Evolutionary conservation across 2,113 vertebrate genomes (phyloP).

Genomic region (Phylloscopus trochilus): DNA sequence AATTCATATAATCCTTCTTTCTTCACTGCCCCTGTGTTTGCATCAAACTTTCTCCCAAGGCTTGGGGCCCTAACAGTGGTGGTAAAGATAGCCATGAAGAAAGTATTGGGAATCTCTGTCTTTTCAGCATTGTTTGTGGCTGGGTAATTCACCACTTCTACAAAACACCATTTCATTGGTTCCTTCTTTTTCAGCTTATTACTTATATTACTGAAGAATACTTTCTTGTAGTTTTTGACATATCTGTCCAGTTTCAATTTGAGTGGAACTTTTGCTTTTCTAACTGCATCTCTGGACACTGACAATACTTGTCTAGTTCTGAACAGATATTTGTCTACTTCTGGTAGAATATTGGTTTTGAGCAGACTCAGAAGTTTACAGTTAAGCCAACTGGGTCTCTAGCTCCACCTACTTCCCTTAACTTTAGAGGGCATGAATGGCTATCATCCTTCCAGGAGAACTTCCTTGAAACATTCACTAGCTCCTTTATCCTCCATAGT

Average conservation of each 20-base stretch:
- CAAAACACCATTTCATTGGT: not conserved
- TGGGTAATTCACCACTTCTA: not conserved
- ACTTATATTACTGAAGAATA: not conserved
- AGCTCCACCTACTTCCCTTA: not conserved
- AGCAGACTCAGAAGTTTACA: not conserved
- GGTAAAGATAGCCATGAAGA: not conserved
- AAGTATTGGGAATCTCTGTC: not conserved
- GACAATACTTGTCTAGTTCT: not conserved
- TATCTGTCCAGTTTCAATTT: not conserved
- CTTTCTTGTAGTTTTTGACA: not conserved
- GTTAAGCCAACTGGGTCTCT: not conserved
- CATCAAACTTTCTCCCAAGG: not conserved
- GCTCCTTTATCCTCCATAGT: not conserved
- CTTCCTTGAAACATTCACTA: not conserved
- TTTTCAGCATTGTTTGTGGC: not conserved
- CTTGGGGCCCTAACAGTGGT: not conserved
- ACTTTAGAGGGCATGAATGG: not conserved
- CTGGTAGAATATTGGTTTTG: not conserved
- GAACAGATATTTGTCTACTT: not conserved
- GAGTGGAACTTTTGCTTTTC: not conserved
- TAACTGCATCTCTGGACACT: not conserved
- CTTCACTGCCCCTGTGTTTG: not conserved
- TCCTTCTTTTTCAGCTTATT: not conserved
- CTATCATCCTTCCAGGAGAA: not conserved
- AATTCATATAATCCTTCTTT: not conserved